Conservation (phyloP, 2,113 vertebrate genomes). For the Galeopterus variegatus region DNA sequence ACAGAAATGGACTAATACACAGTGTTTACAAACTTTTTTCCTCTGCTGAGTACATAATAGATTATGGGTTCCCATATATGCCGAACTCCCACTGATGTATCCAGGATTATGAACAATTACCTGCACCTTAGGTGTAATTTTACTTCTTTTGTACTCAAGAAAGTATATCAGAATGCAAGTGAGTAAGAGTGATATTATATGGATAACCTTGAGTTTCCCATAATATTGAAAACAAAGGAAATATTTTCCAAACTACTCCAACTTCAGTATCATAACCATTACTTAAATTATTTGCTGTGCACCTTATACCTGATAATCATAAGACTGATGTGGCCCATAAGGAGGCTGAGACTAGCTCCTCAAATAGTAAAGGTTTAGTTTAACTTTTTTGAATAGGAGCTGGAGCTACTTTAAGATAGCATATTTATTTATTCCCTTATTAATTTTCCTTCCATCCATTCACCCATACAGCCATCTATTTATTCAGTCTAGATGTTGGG, state of each 20-base stretch:
- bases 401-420: not conserved
- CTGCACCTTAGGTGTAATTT: not conserved
- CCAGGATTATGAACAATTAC: not conserved
- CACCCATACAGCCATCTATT: not conserved
- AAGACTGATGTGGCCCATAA: not conserved
- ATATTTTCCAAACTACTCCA: not conserved
- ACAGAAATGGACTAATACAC: too few relatives aligned
- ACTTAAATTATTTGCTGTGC: not conserved
- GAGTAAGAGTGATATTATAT: not conserved
- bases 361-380: not conserved
- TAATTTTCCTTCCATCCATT: not conserved
- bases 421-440: conserved; percentile 37
- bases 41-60: not conserved
- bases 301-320: not conserved
- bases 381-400: conserved; percentile 3
- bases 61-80: not conserved
- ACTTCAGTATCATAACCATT: not conserved
- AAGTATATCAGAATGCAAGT: not conserved
- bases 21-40: not conserved
- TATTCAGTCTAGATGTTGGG: not conserved
- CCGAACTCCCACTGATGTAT: not conserved
- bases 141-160: conserved; percentile 1
- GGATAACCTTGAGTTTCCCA: not conserved
- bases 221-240: conserved; percentile 4
- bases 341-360: not conserved